phyloP scores from a whole-genome alignment of 2,113 vertebrate genomes.

The Sphaerodactylus townsendi region DNA sequence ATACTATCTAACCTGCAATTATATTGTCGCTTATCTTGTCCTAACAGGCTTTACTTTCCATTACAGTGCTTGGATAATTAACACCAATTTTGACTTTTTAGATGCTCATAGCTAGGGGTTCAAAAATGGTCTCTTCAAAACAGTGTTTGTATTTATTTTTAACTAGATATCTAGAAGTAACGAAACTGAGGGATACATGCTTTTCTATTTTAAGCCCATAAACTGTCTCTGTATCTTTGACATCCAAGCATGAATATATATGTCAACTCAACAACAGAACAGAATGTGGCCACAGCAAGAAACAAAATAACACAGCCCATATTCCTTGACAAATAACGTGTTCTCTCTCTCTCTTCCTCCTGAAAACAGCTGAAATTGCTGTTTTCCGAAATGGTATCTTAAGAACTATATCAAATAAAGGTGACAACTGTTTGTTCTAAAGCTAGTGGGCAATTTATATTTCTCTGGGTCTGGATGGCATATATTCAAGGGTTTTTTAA shows the following conservation, averaged over 20 bases:
- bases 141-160: background rate
- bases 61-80: background rate
- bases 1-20: constrained; percentile 42
- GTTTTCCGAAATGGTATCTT: too few relatives aligned
- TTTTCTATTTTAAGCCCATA: background rate
- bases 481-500: too few relatives aligned
- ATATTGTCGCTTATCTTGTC: constrained; percentile 31
- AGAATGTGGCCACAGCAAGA: background rate
- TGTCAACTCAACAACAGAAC: background rate
- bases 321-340: background rate
- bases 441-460: too few relatives aligned
- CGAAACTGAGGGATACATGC: background rate
- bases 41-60: constrained; percentile 32
- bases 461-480: too few relatives aligned
- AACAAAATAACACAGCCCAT: background rate
- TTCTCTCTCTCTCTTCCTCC: background rate
- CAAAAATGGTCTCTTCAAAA: background rate
- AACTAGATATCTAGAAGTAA: background rate
- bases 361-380: too few relatives aligned
- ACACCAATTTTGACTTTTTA: constrained; percentile 18
- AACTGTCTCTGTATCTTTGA: background rate
- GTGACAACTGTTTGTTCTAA: too few relatives aligned
- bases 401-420: too few relatives aligned
- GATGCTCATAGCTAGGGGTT: background rate
- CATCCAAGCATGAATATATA: background rate